Conservation (phyloP, 1,140 invertebrate species). For the Campodea augens region DNA sequence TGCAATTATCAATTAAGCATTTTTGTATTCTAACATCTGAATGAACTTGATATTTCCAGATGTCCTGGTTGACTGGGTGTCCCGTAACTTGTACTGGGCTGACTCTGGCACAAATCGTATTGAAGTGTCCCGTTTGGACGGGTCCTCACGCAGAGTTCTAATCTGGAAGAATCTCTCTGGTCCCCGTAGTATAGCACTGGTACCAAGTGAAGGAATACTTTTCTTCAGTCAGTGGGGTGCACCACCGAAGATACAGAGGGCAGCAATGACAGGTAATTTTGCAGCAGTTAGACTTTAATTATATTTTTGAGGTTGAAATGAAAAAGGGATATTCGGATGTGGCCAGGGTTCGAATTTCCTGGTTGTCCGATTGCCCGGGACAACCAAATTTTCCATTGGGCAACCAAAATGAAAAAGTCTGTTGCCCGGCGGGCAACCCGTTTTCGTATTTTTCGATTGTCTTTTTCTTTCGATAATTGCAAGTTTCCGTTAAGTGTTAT, state of each 20-base stretch:
- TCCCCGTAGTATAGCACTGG: constrained; percentile 65
- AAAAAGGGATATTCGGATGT: too few species aligned
- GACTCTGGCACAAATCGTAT: constrained; percentile 74
- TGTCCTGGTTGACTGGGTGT: constrained; percentile 85
- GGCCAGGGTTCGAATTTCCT: too few species aligned
- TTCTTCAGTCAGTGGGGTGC: constrained; percentile 71
- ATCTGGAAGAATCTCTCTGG: constrained; percentile 67
- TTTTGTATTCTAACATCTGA: too few species aligned
- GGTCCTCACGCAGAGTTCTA: constrained; percentile 59
- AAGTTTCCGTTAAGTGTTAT: too few species aligned
- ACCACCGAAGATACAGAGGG: constrained; percentile 52
- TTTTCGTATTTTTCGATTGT: too few species aligned
- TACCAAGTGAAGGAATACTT: constrained; percentile 56
- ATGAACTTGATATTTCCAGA: constrained; percentile 28
- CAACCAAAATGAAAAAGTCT: too few species aligned
- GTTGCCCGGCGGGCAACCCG: too few species aligned
- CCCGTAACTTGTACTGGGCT: constrained; percentile 91
- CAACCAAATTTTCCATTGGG: too few species aligned
- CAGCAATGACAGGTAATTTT: constrained; percentile 52
- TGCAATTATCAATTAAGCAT: too few species aligned
- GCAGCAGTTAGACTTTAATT: constrained; percentile 25
- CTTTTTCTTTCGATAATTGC: too few species aligned
- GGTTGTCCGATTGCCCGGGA: too few species aligned
- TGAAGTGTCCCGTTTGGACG: constrained; percentile 70
- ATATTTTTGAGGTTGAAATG: constrained; percentile 4